phyloP scores from a whole-genome alignment of 2,888 invertebrate genomes.

The Abscondita cerata region DNA sequence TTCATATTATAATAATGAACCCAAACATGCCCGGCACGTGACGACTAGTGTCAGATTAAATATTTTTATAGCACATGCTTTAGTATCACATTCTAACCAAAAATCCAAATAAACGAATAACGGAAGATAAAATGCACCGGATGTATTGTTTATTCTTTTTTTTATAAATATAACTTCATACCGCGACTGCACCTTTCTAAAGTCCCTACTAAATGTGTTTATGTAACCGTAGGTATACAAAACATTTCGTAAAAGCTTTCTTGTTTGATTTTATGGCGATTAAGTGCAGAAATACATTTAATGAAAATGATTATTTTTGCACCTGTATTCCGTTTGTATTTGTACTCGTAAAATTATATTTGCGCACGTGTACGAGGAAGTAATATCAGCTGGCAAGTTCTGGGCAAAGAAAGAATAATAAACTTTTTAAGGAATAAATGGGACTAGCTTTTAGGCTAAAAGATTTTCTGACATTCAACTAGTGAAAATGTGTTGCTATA shows the following conservation, averaged over 20 bases:
- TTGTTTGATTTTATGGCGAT: background rate
- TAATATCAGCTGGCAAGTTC: conserved; percentile 19
- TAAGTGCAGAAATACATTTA: background rate
- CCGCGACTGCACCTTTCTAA: conserved; percentile 34
- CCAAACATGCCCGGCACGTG: conserved; percentile 43
- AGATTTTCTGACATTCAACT: background rate
- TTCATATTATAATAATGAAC: conserved; percentile 41
- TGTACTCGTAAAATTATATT: conserved; percentile 40
- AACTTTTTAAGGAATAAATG: background rate
- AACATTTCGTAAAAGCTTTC: background rate
- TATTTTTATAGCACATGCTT: conserved; percentile 45
- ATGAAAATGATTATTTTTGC: conserved; percentile 6
- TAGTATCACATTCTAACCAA: conserved; percentile 45
- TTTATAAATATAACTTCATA: conserved; percentile 38
- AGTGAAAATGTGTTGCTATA: no score
- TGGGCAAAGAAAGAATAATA: conserved; percentile 13
- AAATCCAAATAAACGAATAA: conserved; percentile 47
- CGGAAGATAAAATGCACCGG: conserved; percentile 46
- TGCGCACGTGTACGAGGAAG: conserved; percentile 36
- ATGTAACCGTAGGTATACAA: conserved; percentile 1
- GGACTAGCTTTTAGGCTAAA: conserved; percentile 2
- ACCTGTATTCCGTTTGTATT: conserved; percentile 38
- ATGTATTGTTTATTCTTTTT: conserved; percentile 47
- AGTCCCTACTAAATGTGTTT: conserved; percentile 31
- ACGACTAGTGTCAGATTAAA: conserved; percentile 44